Conservation (phyloP, 64 coral and sea anemone genomes). For the Cladopsammia gracilis region DNA sequence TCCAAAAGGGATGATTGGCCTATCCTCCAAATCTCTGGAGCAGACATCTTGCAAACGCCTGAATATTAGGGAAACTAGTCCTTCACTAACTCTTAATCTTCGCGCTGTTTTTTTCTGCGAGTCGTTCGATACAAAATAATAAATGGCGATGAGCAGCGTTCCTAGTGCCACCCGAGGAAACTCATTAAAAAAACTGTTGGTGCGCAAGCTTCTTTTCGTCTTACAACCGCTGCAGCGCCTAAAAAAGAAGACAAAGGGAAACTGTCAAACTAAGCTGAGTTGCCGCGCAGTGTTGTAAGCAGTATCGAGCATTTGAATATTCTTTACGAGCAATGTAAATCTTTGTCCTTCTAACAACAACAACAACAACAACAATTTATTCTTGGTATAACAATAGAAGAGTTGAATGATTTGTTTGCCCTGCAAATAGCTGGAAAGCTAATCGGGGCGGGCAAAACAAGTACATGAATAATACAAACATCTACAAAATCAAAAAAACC, state of each 20-base stretch:
- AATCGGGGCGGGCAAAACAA: no score
- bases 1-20: constrained; percentile 46
- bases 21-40: constrained; percentile 4
- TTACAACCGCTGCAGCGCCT: neutral
- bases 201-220: constrained; percentile 6
- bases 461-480: no score
- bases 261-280: no score
- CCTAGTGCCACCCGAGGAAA: constrained; percentile 1
- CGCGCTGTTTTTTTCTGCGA: neutral
- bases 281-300: no score
- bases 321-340: no score
- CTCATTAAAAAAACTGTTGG: constrained; percentile 11
- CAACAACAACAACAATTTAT: no score
- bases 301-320: no score
- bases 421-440: no score
- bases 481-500: no score
- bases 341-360: no score
- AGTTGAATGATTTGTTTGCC: no score
- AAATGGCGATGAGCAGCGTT: neutral
- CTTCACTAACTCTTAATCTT: neutral
- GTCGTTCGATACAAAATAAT: neutral
- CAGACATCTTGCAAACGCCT: constrained; percentile 12
- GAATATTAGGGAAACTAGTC: neutral
- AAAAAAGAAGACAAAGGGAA: neutral
- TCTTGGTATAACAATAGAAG: no score